These are phyloP conservation scores for Ctenoplectra terminalis DNA, from an alignment of 1,140 invertebrate genomes.

Conservation along the genomic window DNA sequence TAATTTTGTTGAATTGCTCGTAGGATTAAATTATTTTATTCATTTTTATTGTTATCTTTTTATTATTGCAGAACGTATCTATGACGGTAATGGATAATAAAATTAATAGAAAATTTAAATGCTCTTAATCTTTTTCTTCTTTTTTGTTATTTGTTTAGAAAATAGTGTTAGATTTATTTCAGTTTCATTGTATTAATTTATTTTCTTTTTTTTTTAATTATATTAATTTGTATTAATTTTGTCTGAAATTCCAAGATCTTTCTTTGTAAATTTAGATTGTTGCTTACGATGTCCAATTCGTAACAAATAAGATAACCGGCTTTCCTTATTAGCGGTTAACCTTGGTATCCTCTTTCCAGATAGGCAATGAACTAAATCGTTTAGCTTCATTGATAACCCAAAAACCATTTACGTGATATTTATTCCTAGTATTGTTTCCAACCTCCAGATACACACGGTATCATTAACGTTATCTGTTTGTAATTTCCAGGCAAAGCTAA, in stretches of 20 bases:
- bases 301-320: background rate
- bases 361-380: slow-evolving; percentile 29
- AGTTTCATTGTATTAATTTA: too few relatives aligned
- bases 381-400: slow-evolving; percentile 43
- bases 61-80: too few relatives aligned
- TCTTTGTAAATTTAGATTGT: background rate
- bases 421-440: background rate
- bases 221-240: too few relatives aligned
- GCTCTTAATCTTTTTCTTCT: too few relatives aligned
- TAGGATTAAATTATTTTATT: too few relatives aligned
- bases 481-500: background rate
- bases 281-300: background rate
- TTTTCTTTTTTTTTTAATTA: background rate
- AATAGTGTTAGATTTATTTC: too few relatives aligned
- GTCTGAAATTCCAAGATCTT: too few relatives aligned
- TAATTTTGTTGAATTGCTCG: too few relatives aligned
- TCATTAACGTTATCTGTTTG: background rate
- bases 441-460: background rate
- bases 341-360: background rate
- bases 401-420: slow-evolving; percentile 1
- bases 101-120: too few relatives aligned
- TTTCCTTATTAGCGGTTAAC: background rate
- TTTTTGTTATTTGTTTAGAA: too few relatives aligned
- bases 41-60: too few relatives aligned
- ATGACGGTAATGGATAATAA: too few relatives aligned